Evolutionary conservation across 1,140 invertebrate genomes (phyloP), one percentile per base, ranked within the genome.

Genomic region (Melanaphis sacchari): DNA sequence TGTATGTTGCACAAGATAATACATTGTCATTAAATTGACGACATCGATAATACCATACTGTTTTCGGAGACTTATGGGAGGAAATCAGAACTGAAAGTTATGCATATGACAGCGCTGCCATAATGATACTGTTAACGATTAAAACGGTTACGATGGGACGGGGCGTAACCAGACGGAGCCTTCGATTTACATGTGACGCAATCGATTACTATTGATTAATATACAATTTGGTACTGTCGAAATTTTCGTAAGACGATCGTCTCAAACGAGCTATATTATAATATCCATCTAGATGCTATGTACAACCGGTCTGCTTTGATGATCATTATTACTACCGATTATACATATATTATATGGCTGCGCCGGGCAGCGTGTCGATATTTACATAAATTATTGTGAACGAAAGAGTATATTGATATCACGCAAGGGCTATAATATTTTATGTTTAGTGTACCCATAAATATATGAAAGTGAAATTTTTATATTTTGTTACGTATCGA

Each of bases 301-400:
- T 76, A 76, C 15, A 76, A 82, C 81, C 81, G 81, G 81, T 82
- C 81, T 82, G 15, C 31, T 15, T n/a, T n/a, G 31, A 36, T 76
- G 31, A 76, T 76, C 36, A n/a, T 76, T 18, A 76, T 76, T n/a
- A 76, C 31, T 76, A n/a, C 15, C 59, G 18, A 82, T 82, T 82
- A 82, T 36, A 40, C n/a, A n/a, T n/a, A n/a, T n/a, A n/a, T n/a
- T n/a, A n/a, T 9, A n/a, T 36, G 8, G 38, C 36, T 38, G 36
- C 36, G 38, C 36, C 22, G 76, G 38, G 81, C 36, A 8, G 36
- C 38, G 21, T 82, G 36, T 82, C 36, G 81, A 82, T 82, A 40
- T 82, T 82, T 82, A 82, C 81, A 82, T 82, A 36, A 82, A 82
- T 82, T 40, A 24, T 82, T 82, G 38, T 82, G 24, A 82, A 76